A percentile compares a stretch with the other conserved stretches of the same genome.
Conservation (phyloP, 2,888 invertebrate species). For the Hyalella azteca region DNA sequence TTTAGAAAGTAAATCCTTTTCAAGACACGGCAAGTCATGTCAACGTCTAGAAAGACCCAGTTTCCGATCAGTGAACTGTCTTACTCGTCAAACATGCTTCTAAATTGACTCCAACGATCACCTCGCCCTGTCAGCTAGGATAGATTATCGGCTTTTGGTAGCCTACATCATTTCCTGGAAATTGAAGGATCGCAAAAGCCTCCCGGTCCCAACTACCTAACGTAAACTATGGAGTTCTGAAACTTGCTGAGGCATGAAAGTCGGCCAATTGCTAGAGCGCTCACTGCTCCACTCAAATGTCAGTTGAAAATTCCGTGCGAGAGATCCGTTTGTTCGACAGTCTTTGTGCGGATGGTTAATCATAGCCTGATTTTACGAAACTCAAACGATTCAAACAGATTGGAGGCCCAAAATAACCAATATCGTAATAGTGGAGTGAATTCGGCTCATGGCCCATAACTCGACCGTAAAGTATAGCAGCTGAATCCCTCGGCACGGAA, state of each 20-base stretch:
- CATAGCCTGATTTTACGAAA: background rate
- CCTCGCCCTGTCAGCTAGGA: background rate
- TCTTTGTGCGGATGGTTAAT: background rate
- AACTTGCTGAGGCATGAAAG: constrained; percentile 27
- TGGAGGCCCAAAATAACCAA: background rate
- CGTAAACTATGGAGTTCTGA: constrained; percentile 6
- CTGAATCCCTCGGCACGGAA: background rate
- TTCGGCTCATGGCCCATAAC: background rate
- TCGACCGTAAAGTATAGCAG: background rate
- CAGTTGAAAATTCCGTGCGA: background rate
- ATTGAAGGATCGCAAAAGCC: constrained; percentile 15
- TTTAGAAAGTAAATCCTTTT: background rate
- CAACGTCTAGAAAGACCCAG: background rate
- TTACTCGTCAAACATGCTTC: background rate
- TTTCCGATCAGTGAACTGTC: background rate
- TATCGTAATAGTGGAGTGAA: constrained; percentile 7
- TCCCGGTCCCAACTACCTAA: background rate
- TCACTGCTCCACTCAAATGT: constrained; percentile 10
- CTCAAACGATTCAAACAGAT: background rate
- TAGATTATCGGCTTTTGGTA: constrained; percentile 19
- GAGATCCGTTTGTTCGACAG: background rate
- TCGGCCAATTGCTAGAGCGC: background rate
- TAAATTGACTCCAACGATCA: constrained; percentile 15
- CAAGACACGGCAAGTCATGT: background rate
- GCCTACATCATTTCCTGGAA: constrained; percentile 9